phyloP scores from a whole-genome alignment of 1,140 invertebrate species.

The Drosophila gunungcola region DNA sequence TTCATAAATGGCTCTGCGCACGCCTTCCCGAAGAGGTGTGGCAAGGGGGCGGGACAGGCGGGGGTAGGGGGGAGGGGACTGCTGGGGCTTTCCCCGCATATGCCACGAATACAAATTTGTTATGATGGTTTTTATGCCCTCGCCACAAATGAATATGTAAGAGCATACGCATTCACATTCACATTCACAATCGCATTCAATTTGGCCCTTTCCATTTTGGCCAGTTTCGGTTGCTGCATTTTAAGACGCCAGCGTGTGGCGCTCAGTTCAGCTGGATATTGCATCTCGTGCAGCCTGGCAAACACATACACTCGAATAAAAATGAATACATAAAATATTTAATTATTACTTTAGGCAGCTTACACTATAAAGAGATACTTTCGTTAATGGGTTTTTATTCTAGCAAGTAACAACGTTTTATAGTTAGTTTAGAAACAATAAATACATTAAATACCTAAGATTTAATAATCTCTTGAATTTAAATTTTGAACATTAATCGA shows the following conservation, averaged over 20 bases:
- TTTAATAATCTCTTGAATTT: no score
- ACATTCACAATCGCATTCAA: conserved; percentile 15
- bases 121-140: conserved; percentile 48
- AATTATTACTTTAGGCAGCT: no score
- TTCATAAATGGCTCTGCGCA: conserved; percentile 73
- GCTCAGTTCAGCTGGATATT: conserved; percentile 41
- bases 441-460: no score
- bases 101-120: conserved; percentile 67
- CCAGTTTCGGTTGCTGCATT: conserved; percentile 36
- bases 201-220: conserved; percentile 52
- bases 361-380: no score
- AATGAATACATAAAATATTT: no score
- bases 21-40: conserved; percentile 23
- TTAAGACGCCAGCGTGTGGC: conserved; percentile 59
- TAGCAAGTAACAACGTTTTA: no score
- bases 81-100: conserved; percentile 63
- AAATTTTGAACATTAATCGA: no score
- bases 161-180: conserved; percentile 40
- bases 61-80: neutral
- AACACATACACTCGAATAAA: neutral
- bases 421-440: no score
- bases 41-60: neutral
- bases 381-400: no score
- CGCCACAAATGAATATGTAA: conserved; percentile 74
- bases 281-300: conserved; percentile 14